A percentile compares a stretch with the other conserved stretches of the same genome.
Evolutionary conservation across 2,113 vertebrate genomes (phyloP).

Genomic region (Melanerpes aurifrons): DNA sequence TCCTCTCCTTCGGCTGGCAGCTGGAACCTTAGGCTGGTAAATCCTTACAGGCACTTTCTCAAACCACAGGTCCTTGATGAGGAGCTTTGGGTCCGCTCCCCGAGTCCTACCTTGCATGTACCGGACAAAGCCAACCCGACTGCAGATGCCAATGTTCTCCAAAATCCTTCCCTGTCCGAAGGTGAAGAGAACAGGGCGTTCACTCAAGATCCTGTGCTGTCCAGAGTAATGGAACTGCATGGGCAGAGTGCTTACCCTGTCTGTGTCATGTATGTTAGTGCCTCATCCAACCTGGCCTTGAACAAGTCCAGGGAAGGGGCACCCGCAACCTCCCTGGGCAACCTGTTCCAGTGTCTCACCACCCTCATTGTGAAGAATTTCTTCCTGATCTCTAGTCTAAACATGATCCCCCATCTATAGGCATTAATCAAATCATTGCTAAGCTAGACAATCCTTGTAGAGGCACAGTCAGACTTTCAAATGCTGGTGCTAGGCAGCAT

Average conservation of each 20-base stretch:
- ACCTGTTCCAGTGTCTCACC: too few relatives aligned
- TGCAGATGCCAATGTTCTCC: conserved; percentile 80
- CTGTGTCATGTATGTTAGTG: not conserved
- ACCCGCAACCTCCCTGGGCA: too few relatives aligned
- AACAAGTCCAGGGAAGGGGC: too few relatives aligned
- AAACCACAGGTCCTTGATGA: conserved; percentile 78
- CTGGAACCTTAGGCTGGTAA: conserved; percentile 76
- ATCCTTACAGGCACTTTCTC: conserved; percentile 80
- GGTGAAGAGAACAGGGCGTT: not conserved
- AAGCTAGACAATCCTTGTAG: not conserved
- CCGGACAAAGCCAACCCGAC: conserved; percentile 75
- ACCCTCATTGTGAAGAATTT: too few relatives aligned
- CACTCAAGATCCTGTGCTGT: not conserved
- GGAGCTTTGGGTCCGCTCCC: conserved; percentile 58
- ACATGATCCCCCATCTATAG: not conserved
- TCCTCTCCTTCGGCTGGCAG: conserved; percentile 70
- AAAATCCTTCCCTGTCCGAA: conserved; percentile 80
- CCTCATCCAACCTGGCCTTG: too few relatives aligned
- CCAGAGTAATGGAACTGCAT: not conserved
- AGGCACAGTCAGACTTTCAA: not conserved
- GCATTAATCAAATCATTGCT: not conserved
- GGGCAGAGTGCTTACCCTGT: not conserved
- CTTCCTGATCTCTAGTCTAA: too few relatives aligned
- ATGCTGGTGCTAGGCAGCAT: not conserved
- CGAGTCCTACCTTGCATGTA: conserved; percentile 51